Percentiles rank a stretch among this genome's conserved stretches.
Conservation (phyloP, 2,888 invertebrate genomes). For the Strigamia crassipes region DNA sequence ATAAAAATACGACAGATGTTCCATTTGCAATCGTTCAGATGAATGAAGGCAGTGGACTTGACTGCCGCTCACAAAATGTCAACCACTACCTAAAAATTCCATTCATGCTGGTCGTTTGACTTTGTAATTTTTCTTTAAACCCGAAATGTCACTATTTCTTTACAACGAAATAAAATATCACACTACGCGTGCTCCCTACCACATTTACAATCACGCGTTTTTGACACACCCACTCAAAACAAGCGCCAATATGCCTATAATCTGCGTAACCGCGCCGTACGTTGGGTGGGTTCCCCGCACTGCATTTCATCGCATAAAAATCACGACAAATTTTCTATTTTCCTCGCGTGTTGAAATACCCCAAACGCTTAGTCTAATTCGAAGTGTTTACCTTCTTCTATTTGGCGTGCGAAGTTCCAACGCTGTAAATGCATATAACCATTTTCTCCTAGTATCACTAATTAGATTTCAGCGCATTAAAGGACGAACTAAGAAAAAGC, state of each 20-base stretch:
- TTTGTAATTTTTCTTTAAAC: background rate
- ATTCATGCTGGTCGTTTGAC: background rate
- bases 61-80: background rate
- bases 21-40: slow-evolving; percentile 39
- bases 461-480: slow-evolving; percentile 29
- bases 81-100: background rate
- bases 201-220: too few species aligned
- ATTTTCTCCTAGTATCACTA: slow-evolving; percentile 15
- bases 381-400: background rate
- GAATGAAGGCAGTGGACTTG: slow-evolving; percentile 34
- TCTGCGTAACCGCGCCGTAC: too few species aligned
- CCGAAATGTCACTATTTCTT: background rate
- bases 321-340: too few species aligned
- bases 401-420: background rate
- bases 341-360: too few species aligned
- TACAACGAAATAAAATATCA: background rate
- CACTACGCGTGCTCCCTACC: too few species aligned
- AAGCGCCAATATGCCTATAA: too few species aligned
- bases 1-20: slow-evolving; percentile 36
- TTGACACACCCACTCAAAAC: too few species aligned
- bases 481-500: background rate
- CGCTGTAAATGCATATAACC: slow-evolving; percentile 4
- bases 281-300: too few species aligned
- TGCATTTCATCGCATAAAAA: too few species aligned
- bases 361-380: too few species aligned